phyloP scores from a whole-genome alignment of 2,797 vertebrate species.

The Acanthurus leucopareius region DNA sequence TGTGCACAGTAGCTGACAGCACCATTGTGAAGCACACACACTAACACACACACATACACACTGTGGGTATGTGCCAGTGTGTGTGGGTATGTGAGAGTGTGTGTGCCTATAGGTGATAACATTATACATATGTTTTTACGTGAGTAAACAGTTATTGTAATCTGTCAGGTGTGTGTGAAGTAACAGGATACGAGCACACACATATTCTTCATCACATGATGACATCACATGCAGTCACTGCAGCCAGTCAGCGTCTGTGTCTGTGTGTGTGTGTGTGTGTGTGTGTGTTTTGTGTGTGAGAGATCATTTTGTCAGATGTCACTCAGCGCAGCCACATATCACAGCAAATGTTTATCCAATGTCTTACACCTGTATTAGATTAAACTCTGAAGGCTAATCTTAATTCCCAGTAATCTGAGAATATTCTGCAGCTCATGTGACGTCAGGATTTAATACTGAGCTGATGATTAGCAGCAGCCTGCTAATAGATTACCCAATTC shows the following conservation, averaged over 20 bases:
- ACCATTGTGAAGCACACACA: not conserved
- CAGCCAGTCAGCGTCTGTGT: slow-evolving; percentile 3
- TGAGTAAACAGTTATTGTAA: slow-evolving; percentile 15
- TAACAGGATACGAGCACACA: slow-evolving; percentile 5
- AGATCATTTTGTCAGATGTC: slow-evolving; percentile 50
- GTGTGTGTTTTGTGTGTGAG: not conserved
- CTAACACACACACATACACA: not conserved
- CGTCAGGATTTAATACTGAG: slow-evolving; percentile 63
- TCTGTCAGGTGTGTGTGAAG: slow-evolving; percentile 8
- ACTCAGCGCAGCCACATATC: slow-evolving; percentile 39
- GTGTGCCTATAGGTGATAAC: slow-evolving; percentile 3
- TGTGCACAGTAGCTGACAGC: not conserved
- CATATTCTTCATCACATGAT: slow-evolving; percentile 14
- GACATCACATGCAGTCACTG: slow-evolving; percentile 22
- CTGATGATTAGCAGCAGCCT: slow-evolving; percentile 60
- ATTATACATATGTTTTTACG: slow-evolving; percentile 18
- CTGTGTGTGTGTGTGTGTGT: slow-evolving; percentile 13
- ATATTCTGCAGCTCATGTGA: slow-evolving; percentile 63
- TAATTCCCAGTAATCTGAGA: slow-evolving; percentile 75
- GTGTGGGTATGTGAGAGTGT: slow-evolving; percentile 6
- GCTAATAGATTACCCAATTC: slow-evolving; percentile 68
- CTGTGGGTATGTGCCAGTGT: not conserved
- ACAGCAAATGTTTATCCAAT: slow-evolving; percentile 62
- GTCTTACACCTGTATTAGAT: slow-evolving; percentile 73
- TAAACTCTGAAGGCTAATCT: slow-evolving; percentile 67